Evolutionary conservation across 1,140 invertebrate species (phyloP), one percentile per base, ranked within the genome.

Genomic region (Anoplolepis gracilipes): DNA sequence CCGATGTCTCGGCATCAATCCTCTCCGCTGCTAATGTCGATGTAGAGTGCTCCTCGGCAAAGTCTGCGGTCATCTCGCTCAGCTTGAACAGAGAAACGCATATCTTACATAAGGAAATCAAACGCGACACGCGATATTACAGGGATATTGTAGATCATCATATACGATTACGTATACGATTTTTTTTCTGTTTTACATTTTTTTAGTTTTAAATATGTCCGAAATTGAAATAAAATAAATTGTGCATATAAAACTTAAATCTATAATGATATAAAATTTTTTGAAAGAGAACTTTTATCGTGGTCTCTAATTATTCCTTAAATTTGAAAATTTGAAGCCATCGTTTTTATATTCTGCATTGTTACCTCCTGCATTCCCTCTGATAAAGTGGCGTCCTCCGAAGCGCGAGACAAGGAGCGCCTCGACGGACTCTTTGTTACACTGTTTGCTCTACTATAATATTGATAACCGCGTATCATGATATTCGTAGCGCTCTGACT

Each of bases 1-100:
- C 97, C 0, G 96, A 96, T 0, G 97, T 97, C 92, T 99, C 98
- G 1, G 97, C 97, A 92, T 99, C 98, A 42, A 99, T 96, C 25
- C 98, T 96, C 92, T 99, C 98, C 0, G 98, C 97, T 0, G 98
- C 98, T 81, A 98, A 95, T 10, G 97, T 97, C 6, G 98, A 97
- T 0, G 98, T 98, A 10, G 98, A 97, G 89, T 98, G 97, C 93
- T 99, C 98, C 92, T 99, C 98, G 3, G 98, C 97, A 78, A 99
- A 95, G 93, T 99, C 98, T 46, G 98, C 98, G 53, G 97, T 97
- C 94, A 99, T 96, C 94, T 99, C 98, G 90, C 97, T 97, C 92
- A 99, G 94, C 98, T 99, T 95, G 42, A 91, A 91, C 62, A 33
- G 62, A 84, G 59, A 72, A 73, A 59, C 16, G 3, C 36, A 46